Base-by-base conservation (phyloP, 2,797 vertebrate species). In the Peromyscus attwateri region DNA sequence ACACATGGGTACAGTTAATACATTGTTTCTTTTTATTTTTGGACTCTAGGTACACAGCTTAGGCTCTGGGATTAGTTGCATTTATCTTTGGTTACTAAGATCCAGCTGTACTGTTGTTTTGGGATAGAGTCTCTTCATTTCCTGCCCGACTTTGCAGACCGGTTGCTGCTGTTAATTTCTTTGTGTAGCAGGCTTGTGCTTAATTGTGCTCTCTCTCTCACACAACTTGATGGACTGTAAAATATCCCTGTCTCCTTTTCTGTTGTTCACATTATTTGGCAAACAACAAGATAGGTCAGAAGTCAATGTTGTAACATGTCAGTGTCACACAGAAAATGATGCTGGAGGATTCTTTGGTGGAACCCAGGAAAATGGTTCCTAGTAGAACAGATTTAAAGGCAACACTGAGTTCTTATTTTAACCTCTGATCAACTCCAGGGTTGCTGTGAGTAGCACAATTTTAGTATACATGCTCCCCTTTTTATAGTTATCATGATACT, bases 211-310 rank as follows among this genome's bases (percentile, higher is more conserved):
- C 11, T 16, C 3, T 76, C 57, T 73, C 40, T 79, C 17, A 43
- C 17, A 43, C 31, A 85, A 66, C 76, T 55, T 91, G 40, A 75
- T 89, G 79, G 25, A 46, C 80, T 90, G 5, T 87, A 64, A 87
- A 90, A 83, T 91, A 49, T 46, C 27, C n/a, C 0, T 71, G 40
- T 76, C 79, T 43, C 4, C 17, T 94, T 62, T 84, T 93, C 64
- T 82, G 23, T 4, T 89, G 66, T 77, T 31, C 40, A 46, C 87
- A 37, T 90, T 89, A 12, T 94, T 94, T 95, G 87, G 49, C 40
- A 95, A 85, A 43, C 71, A 71, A 71, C 52, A 46, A 89, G 68
- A 90, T 55, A 23, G 71, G 16, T 89, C 68, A 27, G 71, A 70
- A 49, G 12, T 62, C 76, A 91, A 27, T 52, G 70, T 17, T 77